phyloP scores from a whole-genome alignment of 2,113 vertebrate genomes.

The Psephotus haematonotus region DNA sequence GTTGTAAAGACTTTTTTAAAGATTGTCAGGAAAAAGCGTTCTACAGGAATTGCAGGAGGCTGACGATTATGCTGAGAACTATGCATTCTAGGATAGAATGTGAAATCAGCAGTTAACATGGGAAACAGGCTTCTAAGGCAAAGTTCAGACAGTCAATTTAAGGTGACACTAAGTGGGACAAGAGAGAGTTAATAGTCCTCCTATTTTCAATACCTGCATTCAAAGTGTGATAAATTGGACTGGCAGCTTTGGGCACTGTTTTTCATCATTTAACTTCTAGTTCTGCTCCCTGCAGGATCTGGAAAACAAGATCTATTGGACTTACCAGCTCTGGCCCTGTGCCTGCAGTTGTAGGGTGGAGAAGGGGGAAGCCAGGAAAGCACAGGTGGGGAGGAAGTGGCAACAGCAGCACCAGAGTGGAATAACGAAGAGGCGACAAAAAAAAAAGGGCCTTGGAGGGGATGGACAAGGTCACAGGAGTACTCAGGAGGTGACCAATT shows the following conservation, averaged over 20 bases:
- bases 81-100: not conserved
- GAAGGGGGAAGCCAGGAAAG: not conserved
- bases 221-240: not conserved
- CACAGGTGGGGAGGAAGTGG: not conserved
- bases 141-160: not conserved
- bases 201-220: slow-evolving; percentile 13
- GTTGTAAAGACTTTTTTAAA: not conserved
- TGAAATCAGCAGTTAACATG: not conserved
- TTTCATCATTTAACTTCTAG: not conserved
- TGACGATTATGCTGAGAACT: not conserved
- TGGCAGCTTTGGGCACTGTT: not conserved
- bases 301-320: not conserved
- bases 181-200: not conserved
- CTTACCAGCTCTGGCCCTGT: not conserved
- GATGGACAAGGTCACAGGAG: not conserved
- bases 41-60: not conserved
- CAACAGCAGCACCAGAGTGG: not conserved
- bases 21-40: not conserved
- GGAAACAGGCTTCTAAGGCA: not conserved
- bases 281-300: not conserved
- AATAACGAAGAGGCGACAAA: not conserved
- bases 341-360: not conserved
- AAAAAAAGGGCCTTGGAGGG: not conserved
- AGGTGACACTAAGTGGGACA: not conserved
- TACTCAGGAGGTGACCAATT: not conserved